Evolutionary conservation across 1,140 invertebrate species (phyloP), one percentile per base, ranked within the genome.

Genomic region (Catajapyx aquilonaris): DNA sequence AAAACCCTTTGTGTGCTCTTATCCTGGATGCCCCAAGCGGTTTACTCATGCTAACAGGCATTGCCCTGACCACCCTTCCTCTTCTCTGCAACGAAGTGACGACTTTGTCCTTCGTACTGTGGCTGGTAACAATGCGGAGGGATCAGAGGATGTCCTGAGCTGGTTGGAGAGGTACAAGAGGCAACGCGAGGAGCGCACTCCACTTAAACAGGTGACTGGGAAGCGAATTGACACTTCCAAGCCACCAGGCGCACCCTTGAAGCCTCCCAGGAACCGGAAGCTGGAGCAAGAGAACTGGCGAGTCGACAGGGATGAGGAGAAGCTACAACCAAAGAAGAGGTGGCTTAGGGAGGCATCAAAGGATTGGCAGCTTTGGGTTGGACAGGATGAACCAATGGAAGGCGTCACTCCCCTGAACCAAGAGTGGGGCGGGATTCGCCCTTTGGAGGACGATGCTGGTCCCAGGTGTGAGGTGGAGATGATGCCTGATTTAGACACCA

Each of bases 1-100:
- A 48, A 81, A 81, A 50, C 80, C 79, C 2, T 85, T 84, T 54
- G 53, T 70, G 5, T 84, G 80, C 56, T 68, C 71, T 43, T 34
- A 38, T 42, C 34, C 39, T 55, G 65, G 63, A 34, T 69, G 68
- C 46, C 38, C 57, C 20, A 74, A 66, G 54, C 56, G 74, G 39
- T 84, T 81, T 48, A 80, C 78, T n/a, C 78, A 84, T 56, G 76
- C 78, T 0, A 83, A 84, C 49, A 53, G 78, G 19, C 76, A 78
- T 44, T 84, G 78, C 46, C 62, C 71, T 2, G 61, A 69, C 44
- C 69, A 75, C 60, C 68, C 70, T 0, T 62, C 66, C 37, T 60
- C 61, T 11, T 58, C 61, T 30, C 48, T 75, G 9, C 64, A 63
- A 41, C 51, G 72, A 38, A 56, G 55, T 47, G 61, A 64, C 32